Conservation (phyloP, 2,888 invertebrate genomes). For the Mesorhabditis belari region DNA sequence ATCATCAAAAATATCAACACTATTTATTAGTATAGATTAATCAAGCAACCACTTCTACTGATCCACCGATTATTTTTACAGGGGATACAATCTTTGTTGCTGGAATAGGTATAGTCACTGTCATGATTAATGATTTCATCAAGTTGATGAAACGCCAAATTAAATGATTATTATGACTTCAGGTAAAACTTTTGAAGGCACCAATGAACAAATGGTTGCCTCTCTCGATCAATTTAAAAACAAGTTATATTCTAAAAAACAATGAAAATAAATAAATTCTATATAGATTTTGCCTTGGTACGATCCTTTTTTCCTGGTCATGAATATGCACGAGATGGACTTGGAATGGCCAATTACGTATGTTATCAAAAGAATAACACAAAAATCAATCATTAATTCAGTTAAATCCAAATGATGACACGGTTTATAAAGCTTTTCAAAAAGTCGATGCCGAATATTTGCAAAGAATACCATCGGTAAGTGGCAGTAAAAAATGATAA, state of each 20-base stretch:
- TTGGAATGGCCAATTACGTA: not conserved
- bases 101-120: not conserved
- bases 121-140: not conserved
- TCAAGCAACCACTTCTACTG: not conserved
- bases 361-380: not conserved
- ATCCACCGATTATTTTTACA: not conserved
- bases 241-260: not conserved
- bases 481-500: not conserved
- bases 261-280: no score
- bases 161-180: no score
- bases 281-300: no score
- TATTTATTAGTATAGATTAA: not conserved
- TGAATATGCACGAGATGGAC: not conserved
- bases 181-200: not conserved
- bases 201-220: not conserved
- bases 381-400: not conserved
- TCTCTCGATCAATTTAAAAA: not conserved
- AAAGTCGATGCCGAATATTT: not conserved
- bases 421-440: not conserved
- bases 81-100: not conserved
- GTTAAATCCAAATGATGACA: not conserved
- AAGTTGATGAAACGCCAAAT: no score
- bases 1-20: not conserved
- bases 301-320: not conserved
- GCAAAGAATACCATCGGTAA: not conserved